These are phyloP conservation scores for Syndactyla subalaris DNA, from an alignment of 2,797 vertebrate species.

Conservation along the genomic window DNA sequence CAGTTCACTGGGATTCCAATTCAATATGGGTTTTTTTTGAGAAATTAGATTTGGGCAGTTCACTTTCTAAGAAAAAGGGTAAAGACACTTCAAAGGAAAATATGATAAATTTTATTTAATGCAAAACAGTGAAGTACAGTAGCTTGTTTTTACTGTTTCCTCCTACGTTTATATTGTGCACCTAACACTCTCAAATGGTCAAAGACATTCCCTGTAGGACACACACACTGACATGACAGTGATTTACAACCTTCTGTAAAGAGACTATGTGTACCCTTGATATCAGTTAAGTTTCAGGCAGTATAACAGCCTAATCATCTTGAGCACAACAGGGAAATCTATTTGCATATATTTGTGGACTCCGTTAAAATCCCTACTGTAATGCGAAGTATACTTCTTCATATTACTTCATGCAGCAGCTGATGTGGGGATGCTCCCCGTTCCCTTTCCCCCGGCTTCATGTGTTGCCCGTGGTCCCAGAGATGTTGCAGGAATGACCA, in stretches of 20 bases:
- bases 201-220: background rate
- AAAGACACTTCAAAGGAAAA: background rate
- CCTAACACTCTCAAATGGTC: background rate
- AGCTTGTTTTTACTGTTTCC: background rate
- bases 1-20: background rate
- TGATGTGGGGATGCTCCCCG: too few species aligned
- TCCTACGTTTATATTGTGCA: background rate
- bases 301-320: background rate
- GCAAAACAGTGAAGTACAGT: background rate
- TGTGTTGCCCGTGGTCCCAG: too few species aligned
- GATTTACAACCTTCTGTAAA: background rate
- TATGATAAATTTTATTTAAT: background rate
- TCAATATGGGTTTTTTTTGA: background rate
- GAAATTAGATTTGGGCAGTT: background rate
- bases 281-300: background rate
- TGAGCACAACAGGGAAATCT: background rate
- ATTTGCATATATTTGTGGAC: background rate
- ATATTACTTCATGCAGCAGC: too few species aligned
- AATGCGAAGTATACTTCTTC: background rate
- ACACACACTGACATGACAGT: background rate
- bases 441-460: too few species aligned
- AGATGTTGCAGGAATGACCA: too few species aligned
- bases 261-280: background rate
- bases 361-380: background rate
- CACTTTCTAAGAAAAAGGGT: background rate